Base-by-base conservation (phyloP, 2,113 vertebrate species). In the Cepphus grylle region DNA sequence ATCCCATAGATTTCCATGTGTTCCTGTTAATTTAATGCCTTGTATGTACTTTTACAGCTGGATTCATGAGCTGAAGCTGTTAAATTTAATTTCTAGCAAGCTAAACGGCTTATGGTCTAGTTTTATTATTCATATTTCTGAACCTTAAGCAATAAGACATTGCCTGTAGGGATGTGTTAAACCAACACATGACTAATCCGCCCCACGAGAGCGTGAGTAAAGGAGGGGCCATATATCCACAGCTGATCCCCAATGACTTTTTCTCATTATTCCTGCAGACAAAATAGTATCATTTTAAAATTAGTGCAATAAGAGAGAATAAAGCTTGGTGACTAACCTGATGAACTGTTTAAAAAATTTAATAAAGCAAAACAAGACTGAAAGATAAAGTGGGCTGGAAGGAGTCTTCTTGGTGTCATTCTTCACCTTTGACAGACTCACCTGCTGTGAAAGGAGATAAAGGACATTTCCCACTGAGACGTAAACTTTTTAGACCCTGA, bases 81-180 rank as follows among this genome's bases (percentile, higher is more conserved):
- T 97, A 92, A 97, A 97, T 97, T 98, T 96, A 96, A 96, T 97
- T 96, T 94, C 92, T 95, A 93, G 94, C 90, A 96, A 97, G 72
- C 90, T 96, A 97, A 98, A 97, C 96, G 97, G 76, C 95, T 97
- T 97, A 98, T 92, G 94, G 96, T 93, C 91, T 95, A 96, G 90
- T 91, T 93, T 96, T 96, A 86, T 93, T 97, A 97, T 97, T 98
- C 94, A 91, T 98, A 97, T 97, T 98, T 97, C 96, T 96, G 78
- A 96, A 92, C 92, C 76, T 95, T 94, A 94, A 96, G 91, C 93
- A 98, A 96, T 96, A 97, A 96, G 94, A 78, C 94, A 58, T 95
- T 97, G 96, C 97, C 97, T 97, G 89, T 95, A 94, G 96, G 97
- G 96, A 94, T 94, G 92, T 98, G 90, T 97, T 98, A 97, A 97